Conservation (phyloP, 1,140 invertebrate genomes). For the Ceratina australensis region DNA sequence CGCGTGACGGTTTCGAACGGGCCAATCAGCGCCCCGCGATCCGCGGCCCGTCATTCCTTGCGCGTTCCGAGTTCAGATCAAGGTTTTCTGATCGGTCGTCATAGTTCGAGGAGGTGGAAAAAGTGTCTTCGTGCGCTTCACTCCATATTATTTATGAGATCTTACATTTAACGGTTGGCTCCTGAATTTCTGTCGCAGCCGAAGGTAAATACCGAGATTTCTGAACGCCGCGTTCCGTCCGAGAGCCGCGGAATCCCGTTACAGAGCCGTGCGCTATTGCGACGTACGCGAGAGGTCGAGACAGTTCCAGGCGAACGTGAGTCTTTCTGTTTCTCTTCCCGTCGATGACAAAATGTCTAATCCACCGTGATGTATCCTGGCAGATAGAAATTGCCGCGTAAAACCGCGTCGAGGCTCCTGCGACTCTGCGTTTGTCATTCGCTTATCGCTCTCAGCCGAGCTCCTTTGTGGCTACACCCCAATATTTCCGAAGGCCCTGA, state of each 20-base stretch:
- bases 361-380: conserved; percentile 12
- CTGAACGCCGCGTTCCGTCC: background rate
- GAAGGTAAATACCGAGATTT: conserved; percentile 58
- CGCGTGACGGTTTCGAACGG: conserved; percentile 27
- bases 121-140: conserved; percentile 58
- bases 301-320: conserved; percentile 62
- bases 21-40: conserved; percentile 57
- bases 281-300: conserved; percentile 31
- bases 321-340: conserved; percentile 34
- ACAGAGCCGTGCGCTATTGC: conserved; percentile 28
- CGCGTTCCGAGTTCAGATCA: conserved; percentile 44
- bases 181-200: conserved; percentile 54
- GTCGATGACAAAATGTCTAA: conserved; percentile 59
- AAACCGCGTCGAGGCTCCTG: background rate
- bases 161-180: conserved; percentile 59
- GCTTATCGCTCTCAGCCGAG: background rate
- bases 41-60: conserved; percentile 61
- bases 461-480: conserved; percentile 8
- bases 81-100: conserved; percentile 49
- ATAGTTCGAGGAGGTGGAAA: conserved; percentile 52
- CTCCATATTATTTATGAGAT: conserved; percentile 67
- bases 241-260: background rate
- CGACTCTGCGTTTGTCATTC: background rate
- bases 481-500: background rate
- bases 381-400: background rate